Percentiles rank a stretch among this genome's conserved stretches.
Conservation (phyloP, 1,140 invertebrate genomes). For the Aphis craccivora region DNA sequence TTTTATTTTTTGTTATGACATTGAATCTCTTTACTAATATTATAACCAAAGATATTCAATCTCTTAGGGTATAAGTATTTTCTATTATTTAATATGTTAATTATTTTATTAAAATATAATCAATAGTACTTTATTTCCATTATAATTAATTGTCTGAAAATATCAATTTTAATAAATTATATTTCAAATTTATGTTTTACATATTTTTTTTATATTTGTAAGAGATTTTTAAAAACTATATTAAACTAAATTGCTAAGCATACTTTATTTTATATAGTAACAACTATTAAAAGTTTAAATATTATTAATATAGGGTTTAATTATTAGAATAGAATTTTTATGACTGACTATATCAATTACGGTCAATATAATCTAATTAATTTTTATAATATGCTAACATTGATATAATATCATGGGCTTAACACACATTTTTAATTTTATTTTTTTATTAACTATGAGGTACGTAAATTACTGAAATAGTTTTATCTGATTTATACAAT, state of each 20-base stretch:
- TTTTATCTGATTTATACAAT: too few species aligned
- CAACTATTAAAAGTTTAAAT: not conserved
- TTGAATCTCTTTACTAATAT: constrained; percentile 29
- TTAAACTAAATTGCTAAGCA: not conserved
- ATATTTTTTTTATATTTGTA: not conserved
- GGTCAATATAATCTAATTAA: not conserved
- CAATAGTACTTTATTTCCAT: constrained; percentile 13
- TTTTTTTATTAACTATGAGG: not conserved
- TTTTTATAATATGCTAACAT: not conserved
- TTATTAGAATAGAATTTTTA: not conserved
- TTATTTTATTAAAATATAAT: not conserved
- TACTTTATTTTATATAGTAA: not conserved
- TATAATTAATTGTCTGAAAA: not conserved
- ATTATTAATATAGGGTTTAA: not conserved
- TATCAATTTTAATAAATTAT: not conserved
- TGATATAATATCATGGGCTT: not conserved
- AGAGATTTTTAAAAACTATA: not conserved
- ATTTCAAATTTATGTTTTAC: not conserved
- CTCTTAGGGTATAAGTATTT: not conserved
- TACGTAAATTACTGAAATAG: not conserved
- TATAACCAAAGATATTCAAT: constrained; percentile 48
- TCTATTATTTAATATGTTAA: constrained; percentile 22
- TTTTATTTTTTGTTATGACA: not conserved
- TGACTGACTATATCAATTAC: not conserved
- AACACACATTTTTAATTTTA: not conserved